Conservation (phyloP, 1,140 invertebrate species). For the Pectinophora gossypiella region DNA sequence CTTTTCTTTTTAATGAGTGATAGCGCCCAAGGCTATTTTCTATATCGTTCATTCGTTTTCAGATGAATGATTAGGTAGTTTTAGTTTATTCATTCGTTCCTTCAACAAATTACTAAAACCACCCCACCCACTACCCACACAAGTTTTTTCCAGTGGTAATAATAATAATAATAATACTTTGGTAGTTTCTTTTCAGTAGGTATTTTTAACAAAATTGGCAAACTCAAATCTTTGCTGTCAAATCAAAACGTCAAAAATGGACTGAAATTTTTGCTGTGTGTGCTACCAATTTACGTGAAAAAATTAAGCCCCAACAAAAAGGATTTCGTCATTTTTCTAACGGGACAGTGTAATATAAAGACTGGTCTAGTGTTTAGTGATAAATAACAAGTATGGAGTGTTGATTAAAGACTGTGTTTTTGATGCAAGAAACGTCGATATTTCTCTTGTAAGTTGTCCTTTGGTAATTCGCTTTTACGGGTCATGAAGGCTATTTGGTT, state of each 20-base stretch:
- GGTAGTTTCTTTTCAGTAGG: too few relatives aligned
- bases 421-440: neutral
- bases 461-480: neutral
- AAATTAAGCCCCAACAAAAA: neutral
- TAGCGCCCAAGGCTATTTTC: too few relatives aligned
- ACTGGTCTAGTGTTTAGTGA: neutral
- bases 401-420: neutral
- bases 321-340: neutral
- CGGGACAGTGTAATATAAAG: neutral
- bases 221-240: too few relatives aligned
- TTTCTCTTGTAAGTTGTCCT: constrained; percentile 1
- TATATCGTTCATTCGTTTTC: too few relatives aligned
- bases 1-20: too few relatives aligned
- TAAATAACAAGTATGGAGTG: neutral
- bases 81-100: too few relatives aligned
- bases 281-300: constrained; percentile 2
- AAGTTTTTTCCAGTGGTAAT: too few relatives aligned
- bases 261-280: constrained; percentile 3
- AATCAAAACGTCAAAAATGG: constrained; percentile 3
- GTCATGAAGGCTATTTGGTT: neutral
- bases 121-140: too few relatives aligned
- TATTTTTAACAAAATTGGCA: too few relatives aligned
- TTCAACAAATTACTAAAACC: too few relatives aligned
- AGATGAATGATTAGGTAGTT: too few relatives aligned
- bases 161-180: too few relatives aligned